Base-by-base conservation (phyloP, 1,140 invertebrate genomes). In the Caenorhabditis inopinata region DNA sequence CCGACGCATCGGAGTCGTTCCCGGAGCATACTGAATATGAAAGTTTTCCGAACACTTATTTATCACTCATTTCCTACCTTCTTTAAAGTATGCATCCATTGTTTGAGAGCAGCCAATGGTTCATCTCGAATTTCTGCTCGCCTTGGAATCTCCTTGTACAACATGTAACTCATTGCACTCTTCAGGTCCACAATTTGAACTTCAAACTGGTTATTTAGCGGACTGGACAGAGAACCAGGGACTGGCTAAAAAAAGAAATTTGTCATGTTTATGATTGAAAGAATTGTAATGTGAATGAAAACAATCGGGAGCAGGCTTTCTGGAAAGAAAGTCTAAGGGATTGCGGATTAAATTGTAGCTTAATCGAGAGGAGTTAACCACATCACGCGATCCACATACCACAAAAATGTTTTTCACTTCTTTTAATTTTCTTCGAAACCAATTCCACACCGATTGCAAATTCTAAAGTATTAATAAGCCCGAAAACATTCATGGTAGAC, bases 31-130 rank as follows among this genome's bases (percentile, higher is more conserved):
- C 58, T 83, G 25, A 21, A 83, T 78, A 18, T 51, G 2, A 32
- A 48, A 29, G 7, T 68, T 78, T 58, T 0, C 4, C 2, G 21
- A 21, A 32, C 9, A 62, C 23, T 29, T 62, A 5, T 14, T 42
- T 9, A 23, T 23, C 5, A 27, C 14, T 2, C 12, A 78, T 42
- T 1, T 32, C 16, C 0, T 74, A 83, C 82, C 79, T 85, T 83
- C 16, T 83, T 81, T 62, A 87, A 32, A 23, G 87, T 47, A 47
- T 88, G 86, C 23, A 87, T 87, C 83, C 84, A 87, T 29, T 78
- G 49, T 35, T 84, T 85, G 14, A 87, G 62, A 11, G 78, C 78
- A 11, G 53, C 42, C 42, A 86, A 73, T 29, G 85, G 38, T 42
- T 81, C 75, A 12, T 83, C 83, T 9, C 53, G 53, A 23, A 86